These are phyloP conservation scores for Conops quadrifasciatus DNA, from an alignment of 2,888 invertebrate genomes.

Conservation along the genomic window DNA sequence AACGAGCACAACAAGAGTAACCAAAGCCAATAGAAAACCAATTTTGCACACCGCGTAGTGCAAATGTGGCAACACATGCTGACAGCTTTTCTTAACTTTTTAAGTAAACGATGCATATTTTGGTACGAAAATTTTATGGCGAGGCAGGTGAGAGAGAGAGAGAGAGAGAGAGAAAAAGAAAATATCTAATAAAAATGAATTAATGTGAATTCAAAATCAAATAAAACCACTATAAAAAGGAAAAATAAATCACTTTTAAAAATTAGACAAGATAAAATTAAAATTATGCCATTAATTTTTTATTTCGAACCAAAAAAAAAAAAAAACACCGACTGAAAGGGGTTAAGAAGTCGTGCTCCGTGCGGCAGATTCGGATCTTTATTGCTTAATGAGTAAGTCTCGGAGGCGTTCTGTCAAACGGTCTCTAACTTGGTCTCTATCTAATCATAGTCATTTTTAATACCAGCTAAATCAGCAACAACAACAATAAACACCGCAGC, in stretches of 20 bases:
- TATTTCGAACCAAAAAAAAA: no score
- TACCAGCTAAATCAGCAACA: background rate
- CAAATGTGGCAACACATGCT: slow-evolving; percentile 11
- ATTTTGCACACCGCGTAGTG: background rate
- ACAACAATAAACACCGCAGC: background rate
- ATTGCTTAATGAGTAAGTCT: slow-evolving; percentile 20
- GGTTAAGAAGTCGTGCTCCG: slow-evolving; percentile 10
- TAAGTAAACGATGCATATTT: background rate
- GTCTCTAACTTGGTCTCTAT: background rate
- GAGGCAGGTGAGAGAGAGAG: background rate
- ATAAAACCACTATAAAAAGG: background rate
- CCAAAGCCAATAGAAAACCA: background rate
- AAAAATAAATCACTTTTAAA: background rate
- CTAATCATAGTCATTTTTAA: background rate
- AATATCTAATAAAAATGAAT: background rate
- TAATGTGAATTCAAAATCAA: background rate
- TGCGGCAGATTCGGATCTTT: slow-evolving; percentile 30
- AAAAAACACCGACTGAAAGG: background rate
- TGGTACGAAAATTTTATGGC: background rate
- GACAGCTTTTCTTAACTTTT: background rate
- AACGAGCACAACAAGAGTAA: background rate
- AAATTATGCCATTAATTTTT: background rate
- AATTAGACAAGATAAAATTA: background rate
- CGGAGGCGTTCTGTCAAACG: background rate
- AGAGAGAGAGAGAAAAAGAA: background rate